phyloP scores from a whole-genome alignment of 2,888 invertebrate species.

The Empis livida region DNA sequence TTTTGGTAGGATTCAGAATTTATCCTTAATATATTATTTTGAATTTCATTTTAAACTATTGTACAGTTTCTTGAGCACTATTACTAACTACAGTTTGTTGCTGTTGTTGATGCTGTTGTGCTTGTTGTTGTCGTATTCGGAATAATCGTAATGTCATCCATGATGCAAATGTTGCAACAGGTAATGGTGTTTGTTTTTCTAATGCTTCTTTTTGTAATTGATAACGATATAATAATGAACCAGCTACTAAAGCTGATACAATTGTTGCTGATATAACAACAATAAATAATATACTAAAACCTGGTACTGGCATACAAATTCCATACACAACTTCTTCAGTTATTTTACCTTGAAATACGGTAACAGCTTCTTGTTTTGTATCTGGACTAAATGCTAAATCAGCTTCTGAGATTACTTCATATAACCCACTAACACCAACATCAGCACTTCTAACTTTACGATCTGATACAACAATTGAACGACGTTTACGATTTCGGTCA shows the following conservation, averaged over 20 bases:
- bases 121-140: conserved; percentile 37
- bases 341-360: conserved; percentile 77
- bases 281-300: conserved; percentile 79
- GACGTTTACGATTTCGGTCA: conserved; percentile 26
- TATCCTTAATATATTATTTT: too few relatives aligned
- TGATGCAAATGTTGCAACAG: conserved; percentile 54
- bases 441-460: conserved; percentile 70
- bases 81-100: conserved; percentile 9
- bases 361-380: conserved; percentile 63
- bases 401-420: conserved; percentile 84
- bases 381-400: conserved; percentile 84
- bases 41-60: conserved; percentile 15
- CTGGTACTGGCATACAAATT: conserved; percentile 79
- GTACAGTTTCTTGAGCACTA: conserved; percentile 20
- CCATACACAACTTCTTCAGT: conserved; percentile 84
- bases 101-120: conserved; percentile 23
- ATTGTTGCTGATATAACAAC: conserved; percentile 78
- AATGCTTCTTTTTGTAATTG: conserved; percentile 60
- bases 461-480: conserved; percentile 52
- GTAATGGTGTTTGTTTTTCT: conserved; percentile 41
- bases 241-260: conserved; percentile 75
- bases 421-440: conserved; percentile 79
- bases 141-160: conserved; percentile 60
- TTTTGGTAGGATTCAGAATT: too few relatives aligned
- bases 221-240: conserved; percentile 62